Evolutionary conservation across 2,888 invertebrate genomes (phyloP).

Genomic region (Hemaris fuciformis): DNA sequence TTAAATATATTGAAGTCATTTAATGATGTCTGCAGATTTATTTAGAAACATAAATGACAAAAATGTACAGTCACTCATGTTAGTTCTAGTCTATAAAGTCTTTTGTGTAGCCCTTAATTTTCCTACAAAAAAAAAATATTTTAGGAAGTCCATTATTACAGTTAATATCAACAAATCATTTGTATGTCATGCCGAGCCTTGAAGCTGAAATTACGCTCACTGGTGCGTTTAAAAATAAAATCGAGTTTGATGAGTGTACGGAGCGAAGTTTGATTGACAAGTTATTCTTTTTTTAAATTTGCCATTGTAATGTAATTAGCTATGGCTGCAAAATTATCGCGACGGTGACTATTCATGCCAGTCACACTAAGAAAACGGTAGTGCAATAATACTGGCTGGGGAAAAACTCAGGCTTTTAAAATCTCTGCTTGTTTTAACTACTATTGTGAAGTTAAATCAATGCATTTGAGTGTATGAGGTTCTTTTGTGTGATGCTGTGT

Average conservation of each 20-base stretch:
- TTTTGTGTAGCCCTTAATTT: not conserved
- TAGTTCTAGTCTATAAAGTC: no score
- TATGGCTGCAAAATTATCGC: constrained; percentile 22
- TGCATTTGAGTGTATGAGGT: not conserved
- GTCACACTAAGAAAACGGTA: not conserved
- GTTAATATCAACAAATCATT: not conserved
- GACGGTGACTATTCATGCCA: not conserved
- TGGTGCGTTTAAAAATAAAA: constrained; percentile 1
- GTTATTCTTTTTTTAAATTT: constrained; percentile 18
- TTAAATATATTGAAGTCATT: no score
- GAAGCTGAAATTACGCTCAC: not conserved
- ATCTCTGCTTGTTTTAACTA: not conserved
- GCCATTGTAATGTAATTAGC: constrained; percentile 26
- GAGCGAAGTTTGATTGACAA: constrained; percentile 13
- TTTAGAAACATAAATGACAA: no score
- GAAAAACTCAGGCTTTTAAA: not conserved
- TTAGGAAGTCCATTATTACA: not conserved
- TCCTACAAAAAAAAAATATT: not conserved
- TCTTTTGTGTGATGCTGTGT: not conserved
- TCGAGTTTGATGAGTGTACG: not conserved
- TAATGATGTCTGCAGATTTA: no score
- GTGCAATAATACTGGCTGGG: not conserved
- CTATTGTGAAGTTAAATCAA: not conserved
- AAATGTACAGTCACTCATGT: no score
- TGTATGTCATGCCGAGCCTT: not conserved